Base-by-base conservation (phyloP, 1,140 invertebrate species). In the Protaetia brevitarsis region DNA sequence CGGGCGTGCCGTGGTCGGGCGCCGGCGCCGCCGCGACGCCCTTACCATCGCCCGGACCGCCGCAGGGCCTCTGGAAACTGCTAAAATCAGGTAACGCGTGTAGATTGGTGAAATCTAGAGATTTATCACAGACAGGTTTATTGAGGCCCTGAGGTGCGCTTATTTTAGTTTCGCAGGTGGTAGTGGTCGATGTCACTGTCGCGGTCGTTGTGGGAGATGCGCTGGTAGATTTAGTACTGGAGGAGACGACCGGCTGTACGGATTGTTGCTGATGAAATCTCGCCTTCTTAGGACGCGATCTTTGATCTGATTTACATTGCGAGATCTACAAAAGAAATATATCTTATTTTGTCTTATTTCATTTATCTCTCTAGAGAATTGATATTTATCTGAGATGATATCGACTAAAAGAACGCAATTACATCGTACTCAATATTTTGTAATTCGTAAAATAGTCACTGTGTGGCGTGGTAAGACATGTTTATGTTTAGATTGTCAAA, bases 71-170 rank as follows among this genome's bases (percentile, higher is more conserved):
- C 60, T 78, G 75, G 66, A 78, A 78, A 75, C 76, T 77, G 65
- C 75, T 76, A 67, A 78, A 77, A 69, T 78, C 77, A 77, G 77
- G 77, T 78, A 78, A 76, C 74, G 74, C 65, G 67, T 73, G 69
- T 72, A 73, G 65, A 72, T 78, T 75, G 66, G 68, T 75, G 72
- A 72, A 75, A 70, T 76, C 74, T 72, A 72, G 64, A 62, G 71
- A 71, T 77, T 76, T 77, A 78, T 78, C 77, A 78, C 77, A 78
- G 77, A 76, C 73, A 66, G 66, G 68, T 74, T 74, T n/a, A n/a
- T n/a, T 69, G 51, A 60, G 61, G 69, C 74, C 74, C 73, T 76
- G 71, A 73, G 72, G 71, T 45, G 67, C 51, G 67, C 66, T 69
- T 61, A 62, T 66, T 56, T 63, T 71, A 51, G 31, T 68, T 58